Evolutionary conservation across 2,888 invertebrate species (phyloP).

Genomic region (Coremacera marginata): DNA sequence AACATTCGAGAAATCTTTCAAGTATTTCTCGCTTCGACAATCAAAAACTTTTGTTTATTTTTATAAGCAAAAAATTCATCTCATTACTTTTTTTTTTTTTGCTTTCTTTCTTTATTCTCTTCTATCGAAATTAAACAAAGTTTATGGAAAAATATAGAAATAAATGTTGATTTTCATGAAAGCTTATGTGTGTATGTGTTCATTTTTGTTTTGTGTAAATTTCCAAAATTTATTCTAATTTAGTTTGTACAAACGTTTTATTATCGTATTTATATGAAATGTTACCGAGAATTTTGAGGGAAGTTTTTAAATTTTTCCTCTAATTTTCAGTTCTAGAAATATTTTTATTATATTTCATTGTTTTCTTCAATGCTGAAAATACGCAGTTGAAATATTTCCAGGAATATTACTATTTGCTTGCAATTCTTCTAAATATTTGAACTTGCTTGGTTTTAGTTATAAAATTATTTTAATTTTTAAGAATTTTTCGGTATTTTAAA

Average conservation of each 20-base stretch:
- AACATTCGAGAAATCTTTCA: constrained; percentile 41
- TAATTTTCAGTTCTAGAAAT: background rate
- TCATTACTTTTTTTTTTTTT: background rate
- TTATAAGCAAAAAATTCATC: background rate
- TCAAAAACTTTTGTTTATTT: constrained; percentile 14
- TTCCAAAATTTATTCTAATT: background rate
- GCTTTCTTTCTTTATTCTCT: too few species aligned
- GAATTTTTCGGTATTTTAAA: too few species aligned
- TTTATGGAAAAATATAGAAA: background rate
- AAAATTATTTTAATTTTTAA: too few species aligned
- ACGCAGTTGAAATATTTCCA: too few species aligned
- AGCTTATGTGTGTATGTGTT: background rate
- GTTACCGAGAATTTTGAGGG: background rate
- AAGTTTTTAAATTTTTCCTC: background rate
- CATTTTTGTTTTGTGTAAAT: background rate
- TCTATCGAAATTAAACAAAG: background rate
- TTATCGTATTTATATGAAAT: background rate
- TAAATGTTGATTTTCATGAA: background rate
- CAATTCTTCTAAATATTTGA: too few species aligned
- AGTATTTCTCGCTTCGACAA: constrained; percentile 34
- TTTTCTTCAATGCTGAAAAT: background rate
- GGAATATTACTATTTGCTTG: too few species aligned
- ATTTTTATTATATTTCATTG: background rate
- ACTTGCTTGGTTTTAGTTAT: too few species aligned
- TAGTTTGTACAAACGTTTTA: background rate